phyloP scores from a whole-genome alignment of 2,113 vertebrate species.

The Chloroceryle aenea region DNA sequence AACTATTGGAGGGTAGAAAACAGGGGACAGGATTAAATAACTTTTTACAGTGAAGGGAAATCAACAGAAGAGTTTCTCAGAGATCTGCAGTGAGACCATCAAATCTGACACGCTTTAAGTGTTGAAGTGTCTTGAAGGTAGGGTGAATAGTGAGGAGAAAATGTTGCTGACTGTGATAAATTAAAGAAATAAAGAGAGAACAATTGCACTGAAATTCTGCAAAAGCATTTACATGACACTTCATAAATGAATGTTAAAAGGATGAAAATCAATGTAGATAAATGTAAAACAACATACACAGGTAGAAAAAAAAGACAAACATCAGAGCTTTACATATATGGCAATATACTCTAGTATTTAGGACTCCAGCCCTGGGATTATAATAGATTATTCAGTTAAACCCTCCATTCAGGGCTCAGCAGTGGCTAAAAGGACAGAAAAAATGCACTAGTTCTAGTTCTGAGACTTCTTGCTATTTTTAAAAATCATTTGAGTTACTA shows the following conservation, averaged over 20 bases:
- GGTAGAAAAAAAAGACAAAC: accelerated
- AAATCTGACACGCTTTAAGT: accelerated
- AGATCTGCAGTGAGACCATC: not conserved
- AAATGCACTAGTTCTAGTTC: not conserved
- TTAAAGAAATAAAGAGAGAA: not conserved
- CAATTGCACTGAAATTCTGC: not conserved
- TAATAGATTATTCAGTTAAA: not conserved
- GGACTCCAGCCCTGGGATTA: not conserved
- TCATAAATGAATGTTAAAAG: not conserved
- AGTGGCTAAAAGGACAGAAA: not conserved
- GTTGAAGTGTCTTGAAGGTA: not conserved
- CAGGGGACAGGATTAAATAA: not conserved
- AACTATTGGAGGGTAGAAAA: not conserved
- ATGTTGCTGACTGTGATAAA: not conserved
- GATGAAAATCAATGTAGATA: not conserved
- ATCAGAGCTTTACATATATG: not conserved
- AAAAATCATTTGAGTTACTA: not conserved
- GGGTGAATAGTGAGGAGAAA: not conserved
- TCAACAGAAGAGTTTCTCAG: not conserved
- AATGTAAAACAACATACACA: not conserved
- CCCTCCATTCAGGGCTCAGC: not conserved
- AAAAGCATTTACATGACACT: not conserved
- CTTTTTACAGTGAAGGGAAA: not conserved
- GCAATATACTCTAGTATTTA: not conserved
- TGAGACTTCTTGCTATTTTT: not conserved